Conservation (phyloP, 2,113 vertebrate genomes). For the Hydrochoerus hydrochaeris region DNA sequence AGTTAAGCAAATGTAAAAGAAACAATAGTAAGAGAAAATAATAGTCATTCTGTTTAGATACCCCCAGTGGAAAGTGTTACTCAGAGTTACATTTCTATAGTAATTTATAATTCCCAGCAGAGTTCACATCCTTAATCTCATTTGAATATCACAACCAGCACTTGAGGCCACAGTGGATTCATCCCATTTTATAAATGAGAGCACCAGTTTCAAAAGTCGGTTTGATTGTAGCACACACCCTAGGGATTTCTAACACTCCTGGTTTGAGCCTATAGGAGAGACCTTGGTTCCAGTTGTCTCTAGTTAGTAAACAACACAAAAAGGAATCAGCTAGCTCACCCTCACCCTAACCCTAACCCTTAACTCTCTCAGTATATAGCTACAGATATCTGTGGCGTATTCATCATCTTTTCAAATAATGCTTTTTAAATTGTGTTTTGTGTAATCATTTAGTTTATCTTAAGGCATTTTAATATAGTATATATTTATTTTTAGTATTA, state of each 20-base stretch:
- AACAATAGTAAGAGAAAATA: neutral
- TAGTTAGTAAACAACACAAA: neutral
- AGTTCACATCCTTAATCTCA: neutral
- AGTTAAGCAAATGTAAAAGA: constrained; percentile 7
- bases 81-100: neutral
- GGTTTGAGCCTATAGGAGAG: neutral
- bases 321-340: neutral
- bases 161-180: neutral
- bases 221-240: neutral
- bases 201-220: neutral
- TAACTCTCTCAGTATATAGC: neutral
- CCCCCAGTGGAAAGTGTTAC: no score
- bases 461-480: constrained; percentile 38
- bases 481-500: constrained; percentile 15
- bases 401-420: constrained; percentile 1
- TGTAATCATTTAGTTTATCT: neutral
- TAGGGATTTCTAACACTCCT: neutral
- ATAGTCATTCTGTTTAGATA: neutral
- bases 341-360: neutral
- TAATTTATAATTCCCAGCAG: neutral
- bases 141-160: neutral
- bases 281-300: neutral
- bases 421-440: neutral
- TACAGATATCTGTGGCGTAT: neutral
- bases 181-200: constrained; percentile 4